Conservation (phyloP, 2,888 invertebrate genomes). For the Eilema depressum region DNA sequence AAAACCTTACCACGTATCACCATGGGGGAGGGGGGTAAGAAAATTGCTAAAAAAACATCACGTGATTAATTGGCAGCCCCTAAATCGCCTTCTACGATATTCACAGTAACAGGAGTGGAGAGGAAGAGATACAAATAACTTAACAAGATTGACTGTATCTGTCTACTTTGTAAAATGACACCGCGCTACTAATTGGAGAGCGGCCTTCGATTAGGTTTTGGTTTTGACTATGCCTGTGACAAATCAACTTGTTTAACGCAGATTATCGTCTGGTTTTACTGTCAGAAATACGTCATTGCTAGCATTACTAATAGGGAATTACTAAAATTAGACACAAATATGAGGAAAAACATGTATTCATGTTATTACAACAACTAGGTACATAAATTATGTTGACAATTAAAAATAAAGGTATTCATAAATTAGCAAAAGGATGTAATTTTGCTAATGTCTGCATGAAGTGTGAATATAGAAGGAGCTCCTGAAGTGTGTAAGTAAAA, state of each 20-base stretch:
- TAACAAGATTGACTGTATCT: neutral
- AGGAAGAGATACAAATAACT: neutral
- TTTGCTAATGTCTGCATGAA: too few relatives aligned
- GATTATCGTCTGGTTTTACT: neutral
- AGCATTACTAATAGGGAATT: slow-evolving; percentile 6
- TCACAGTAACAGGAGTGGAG: too few relatives aligned
- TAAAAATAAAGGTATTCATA: neutral
- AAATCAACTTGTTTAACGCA: slow-evolving; percentile 26
- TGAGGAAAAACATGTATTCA: slow-evolving; percentile 3
- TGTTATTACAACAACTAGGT: neutral
- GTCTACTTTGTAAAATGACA: slow-evolving; percentile 24
- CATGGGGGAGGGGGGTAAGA: too few relatives aligned
- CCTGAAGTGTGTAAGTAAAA: neutral
- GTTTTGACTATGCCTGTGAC: slow-evolving; percentile 24
- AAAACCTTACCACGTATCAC: too few relatives aligned
- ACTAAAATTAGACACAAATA: slow-evolving; percentile 7
- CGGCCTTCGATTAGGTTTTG: slow-evolving; percentile 36
- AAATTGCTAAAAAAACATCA: too few relatives aligned
- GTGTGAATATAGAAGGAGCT: neutral
- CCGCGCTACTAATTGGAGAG: slow-evolving; percentile 22
- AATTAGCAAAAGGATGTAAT: neutral
- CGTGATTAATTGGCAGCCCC: too few relatives aligned
- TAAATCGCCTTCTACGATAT: too few relatives aligned
- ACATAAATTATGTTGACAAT: neutral
- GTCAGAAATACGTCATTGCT: neutral